Conservation (phyloP, 2,113 vertebrate genomes). For the Poecilia latipinna region DNA sequence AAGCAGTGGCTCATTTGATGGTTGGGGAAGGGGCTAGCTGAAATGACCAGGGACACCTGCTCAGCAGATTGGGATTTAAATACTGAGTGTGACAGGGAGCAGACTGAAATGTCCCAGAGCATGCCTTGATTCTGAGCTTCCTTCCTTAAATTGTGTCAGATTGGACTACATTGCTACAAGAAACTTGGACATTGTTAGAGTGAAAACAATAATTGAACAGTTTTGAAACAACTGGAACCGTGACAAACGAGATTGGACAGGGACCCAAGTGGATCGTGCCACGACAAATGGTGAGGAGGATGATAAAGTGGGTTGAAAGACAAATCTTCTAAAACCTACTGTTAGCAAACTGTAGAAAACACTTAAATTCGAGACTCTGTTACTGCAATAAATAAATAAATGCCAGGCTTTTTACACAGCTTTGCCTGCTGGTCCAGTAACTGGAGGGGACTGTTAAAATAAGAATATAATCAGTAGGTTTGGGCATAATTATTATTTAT, state of each 20-base stretch:
- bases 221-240: not conserved
- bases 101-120: conserved; percentile 74
- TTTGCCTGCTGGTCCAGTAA: not conserved
- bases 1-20: conserved; percentile 57
- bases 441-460: not conserved
- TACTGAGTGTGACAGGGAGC: conserved; percentile 53
- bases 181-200: not conserved
- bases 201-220: not conserved
- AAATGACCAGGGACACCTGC: conserved; percentile 57
- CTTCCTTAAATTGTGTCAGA: conserved; percentile 70
- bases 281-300: not conserved
- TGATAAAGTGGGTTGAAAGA: not conserved
- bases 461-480: too few species aligned
- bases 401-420: not conserved
- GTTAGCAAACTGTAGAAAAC: not conserved
- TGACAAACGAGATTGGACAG: not conserved
- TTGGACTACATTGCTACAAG: conserved; percentile 28
- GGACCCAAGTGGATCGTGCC: not conserved
- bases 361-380: too few species aligned
- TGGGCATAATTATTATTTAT: not conserved
- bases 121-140: conserved; percentile 62
- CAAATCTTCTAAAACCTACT: not conserved
- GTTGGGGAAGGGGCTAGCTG: conserved; percentile 28
- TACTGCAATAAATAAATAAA: not conserved
- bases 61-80: conserved; percentile 68